Percentiles rank a stretch among this genome's conserved stretches.
Conservation (phyloP, 2,888 invertebrate species). For the Agriotes lineatus region DNA sequence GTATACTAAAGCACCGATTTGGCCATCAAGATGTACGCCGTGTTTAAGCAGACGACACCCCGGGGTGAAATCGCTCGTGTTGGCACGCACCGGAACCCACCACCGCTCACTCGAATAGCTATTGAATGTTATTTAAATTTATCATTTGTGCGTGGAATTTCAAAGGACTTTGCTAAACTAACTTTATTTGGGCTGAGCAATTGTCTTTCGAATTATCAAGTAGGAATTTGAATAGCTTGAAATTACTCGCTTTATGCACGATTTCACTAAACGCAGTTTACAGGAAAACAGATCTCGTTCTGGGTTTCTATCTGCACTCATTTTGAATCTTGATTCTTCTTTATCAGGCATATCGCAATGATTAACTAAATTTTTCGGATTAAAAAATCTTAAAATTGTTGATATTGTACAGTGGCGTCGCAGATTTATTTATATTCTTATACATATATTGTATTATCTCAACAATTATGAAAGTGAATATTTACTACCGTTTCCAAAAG, state of each 20-base stretch:
- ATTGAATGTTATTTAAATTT: conserved; percentile 59
- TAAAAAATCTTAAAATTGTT: too few relatives aligned
- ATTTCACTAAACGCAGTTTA: neutral
- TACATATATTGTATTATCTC: too few relatives aligned
- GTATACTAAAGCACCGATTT: conserved; percentile 63
- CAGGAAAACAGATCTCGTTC: too few relatives aligned
- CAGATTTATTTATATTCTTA: too few relatives aligned
- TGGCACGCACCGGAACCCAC: conserved; percentile 61
- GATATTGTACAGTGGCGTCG: too few relatives aligned
- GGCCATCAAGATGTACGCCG: conserved; percentile 66
- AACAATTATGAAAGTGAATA: too few relatives aligned
- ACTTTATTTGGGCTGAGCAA: conserved; percentile 32
- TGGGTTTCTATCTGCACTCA: too few relatives aligned
- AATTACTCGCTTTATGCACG: neutral
- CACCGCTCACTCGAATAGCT: conserved; percentile 56
- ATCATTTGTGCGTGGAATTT: conserved; percentile 51
- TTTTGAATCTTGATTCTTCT: too few relatives aligned
- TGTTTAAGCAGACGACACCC: conserved; percentile 66
- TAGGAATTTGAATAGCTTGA: neutral
- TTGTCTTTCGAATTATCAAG: conserved; percentile 25
- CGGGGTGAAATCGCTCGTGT: conserved; percentile 63
- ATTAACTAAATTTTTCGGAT: too few relatives aligned
- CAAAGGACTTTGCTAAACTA: conserved; percentile 43
- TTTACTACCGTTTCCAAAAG: too few relatives aligned
- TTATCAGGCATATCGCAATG: too few relatives aligned